These are phyloP conservation scores for Agrypnia vestita DNA, from an alignment of 1,140 invertebrate species.

Conservation along the genomic window DNA sequence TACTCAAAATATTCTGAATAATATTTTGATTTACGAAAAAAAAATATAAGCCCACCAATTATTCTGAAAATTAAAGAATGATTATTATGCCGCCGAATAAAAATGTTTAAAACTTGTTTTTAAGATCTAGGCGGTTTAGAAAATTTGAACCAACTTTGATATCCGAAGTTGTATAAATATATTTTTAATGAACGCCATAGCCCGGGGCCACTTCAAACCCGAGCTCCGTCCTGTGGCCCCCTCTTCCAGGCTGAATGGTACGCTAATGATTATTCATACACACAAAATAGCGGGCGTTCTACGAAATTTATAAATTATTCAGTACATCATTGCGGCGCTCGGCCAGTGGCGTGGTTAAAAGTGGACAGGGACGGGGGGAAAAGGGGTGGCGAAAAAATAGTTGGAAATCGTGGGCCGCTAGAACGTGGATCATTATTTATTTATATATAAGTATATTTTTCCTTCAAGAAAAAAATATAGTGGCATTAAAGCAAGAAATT, in stretches of 20 bases:
- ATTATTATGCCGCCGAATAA: too few species aligned
- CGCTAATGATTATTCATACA: slow-evolving; percentile 60
- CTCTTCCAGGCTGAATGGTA: slow-evolving; percentile 43
- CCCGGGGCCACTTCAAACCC: slow-evolving; percentile 11
- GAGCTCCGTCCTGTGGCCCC: background rate
- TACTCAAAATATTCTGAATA: too few species aligned
- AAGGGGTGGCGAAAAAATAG: background rate
- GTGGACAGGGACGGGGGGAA: background rate
- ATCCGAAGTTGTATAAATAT: slow-evolving; percentile 29
- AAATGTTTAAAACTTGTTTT: background rate
- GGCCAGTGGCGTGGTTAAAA: slow-evolving; percentile 8
- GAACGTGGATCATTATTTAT: background rate
- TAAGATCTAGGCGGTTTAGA: slow-evolving; percentile 1
- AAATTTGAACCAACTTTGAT: slow-evolving; percentile 40
- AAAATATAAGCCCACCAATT: too few species aligned
- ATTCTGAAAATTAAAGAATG: too few species aligned
- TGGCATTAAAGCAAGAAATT: too few species aligned
- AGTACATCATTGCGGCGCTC: slow-evolving; percentile 45
- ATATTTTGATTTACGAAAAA: too few species aligned
- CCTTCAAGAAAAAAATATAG: too few species aligned
- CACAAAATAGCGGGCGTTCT: slow-evolving; percentile 56
- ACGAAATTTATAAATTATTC: slow-evolving; percentile 58
- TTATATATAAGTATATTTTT: background rate
- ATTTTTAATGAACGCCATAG: slow-evolving; percentile 41
- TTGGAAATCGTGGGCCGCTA: background rate